Base-by-base conservation (phyloP, 2,888 invertebrate genomes). In the Ophion costatus region DNA sequence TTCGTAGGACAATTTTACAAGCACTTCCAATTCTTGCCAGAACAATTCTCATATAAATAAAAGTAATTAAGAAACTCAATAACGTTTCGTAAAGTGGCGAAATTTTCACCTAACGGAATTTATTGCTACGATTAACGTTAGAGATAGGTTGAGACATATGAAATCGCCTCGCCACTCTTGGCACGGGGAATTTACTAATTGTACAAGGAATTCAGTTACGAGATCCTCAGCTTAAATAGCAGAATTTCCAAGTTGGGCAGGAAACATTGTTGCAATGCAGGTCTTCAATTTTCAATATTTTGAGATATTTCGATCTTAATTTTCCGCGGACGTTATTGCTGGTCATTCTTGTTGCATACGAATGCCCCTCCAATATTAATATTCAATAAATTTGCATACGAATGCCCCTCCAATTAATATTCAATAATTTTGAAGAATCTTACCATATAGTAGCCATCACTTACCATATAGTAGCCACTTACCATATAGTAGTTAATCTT, bases 401-500 rank as follows among this genome's bases (percentile, higher is more conserved):
- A 76, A 38, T 57, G 45, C 29, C 38, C 42, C 45, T 69, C 70
- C 63, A 64, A 74, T 74, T 78, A 66, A 79, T 74, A 69, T 79
- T 57, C 69, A 74, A 82, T 69, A 78, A 67, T 63, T 79, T 70
- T n/a, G 56, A 73, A 59, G 59, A 73, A 57, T 51, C 22, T 80
- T 75, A 66, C 51, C 70, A 82, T 76, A 82, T 56, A 69, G 51
- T 70, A 29, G 29, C n/a, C 14, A n/a, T n/a, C n/a, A n/a, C 22
- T 80, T 75, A 66, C 51, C 70, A 82, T 76, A 82, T 56, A 69
- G 51, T 70, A 29, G 29, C n/a, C 14, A n/a, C 22, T 80, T 75
- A 66, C 51, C 70, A 82, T 76, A 82, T 56, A 69, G 51, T 70
- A 29, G 29, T 24, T 14, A n/a, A n/a, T n/a, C n/a, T n/a, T n/a